A percentile compares a stretch with the other conserved stretches of the same genome.
phyloP scores from a whole-genome alignment of 1,140 invertebrate species.

The Eulimnadia texana region DNA sequence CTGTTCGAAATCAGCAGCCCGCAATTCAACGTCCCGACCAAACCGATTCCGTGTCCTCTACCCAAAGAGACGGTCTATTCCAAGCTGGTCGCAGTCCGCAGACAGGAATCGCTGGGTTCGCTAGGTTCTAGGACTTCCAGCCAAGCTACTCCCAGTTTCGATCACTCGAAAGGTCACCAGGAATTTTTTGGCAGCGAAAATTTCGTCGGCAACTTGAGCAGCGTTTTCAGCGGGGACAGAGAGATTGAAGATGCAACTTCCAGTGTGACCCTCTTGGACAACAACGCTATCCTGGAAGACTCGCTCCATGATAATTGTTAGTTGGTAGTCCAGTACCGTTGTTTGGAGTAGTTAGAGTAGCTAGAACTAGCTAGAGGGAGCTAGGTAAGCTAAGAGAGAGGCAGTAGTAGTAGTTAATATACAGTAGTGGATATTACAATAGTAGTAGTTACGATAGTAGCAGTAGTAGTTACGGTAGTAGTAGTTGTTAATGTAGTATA shows the following conservation, averaged over 20 bases:
- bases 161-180: constrained; percentile 18
- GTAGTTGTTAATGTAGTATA: no score
- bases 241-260: not conserved
- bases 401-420: no score
- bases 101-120: constrained; percentile 65
- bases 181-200: not conserved
- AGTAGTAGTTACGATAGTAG: no score
- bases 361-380: no score
- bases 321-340: no score
- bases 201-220: not conserved
- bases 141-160: constrained; percentile 15
- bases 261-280: not conserved
- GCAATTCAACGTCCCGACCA: constrained; percentile 2
- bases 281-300: not conserved
- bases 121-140: constrained; percentile 30
- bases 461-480: no score
- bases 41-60: not conserved
- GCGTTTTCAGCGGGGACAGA: not conserved
- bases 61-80: constrained; percentile 30
- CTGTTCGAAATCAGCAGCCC: constrained; percentile 39
- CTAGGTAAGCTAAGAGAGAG: no score
- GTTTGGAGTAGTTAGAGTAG: no score
- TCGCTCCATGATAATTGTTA: no score
- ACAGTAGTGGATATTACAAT: no score
- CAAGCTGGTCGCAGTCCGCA: constrained; percentile 50